Evolutionary conservation across 1,140 invertebrate genomes (phyloP).

Genomic region (Drosophila leontia): DNA sequence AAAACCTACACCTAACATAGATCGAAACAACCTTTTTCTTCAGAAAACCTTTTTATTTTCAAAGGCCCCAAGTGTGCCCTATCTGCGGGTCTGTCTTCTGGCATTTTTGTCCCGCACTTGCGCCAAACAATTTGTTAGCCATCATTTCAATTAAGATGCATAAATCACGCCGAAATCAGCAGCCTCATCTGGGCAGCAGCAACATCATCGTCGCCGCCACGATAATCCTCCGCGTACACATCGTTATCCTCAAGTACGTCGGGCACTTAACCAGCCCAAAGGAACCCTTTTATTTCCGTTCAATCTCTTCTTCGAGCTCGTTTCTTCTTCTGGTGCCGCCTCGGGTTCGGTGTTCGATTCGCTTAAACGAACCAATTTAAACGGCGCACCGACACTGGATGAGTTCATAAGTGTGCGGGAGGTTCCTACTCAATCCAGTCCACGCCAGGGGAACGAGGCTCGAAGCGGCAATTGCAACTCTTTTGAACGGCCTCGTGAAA

Average conservation of each 20-base stretch:
- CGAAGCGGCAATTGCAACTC: slow-evolving; percentile 47
- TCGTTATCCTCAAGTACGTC: slow-evolving; percentile 79
- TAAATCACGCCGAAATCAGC: slow-evolving; percentile 79
- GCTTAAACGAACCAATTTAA: slow-evolving; percentile 80
- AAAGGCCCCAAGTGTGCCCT: slow-evolving; percentile 31
- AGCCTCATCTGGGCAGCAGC: slow-evolving; percentile 54
- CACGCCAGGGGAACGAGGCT: slow-evolving; percentile 32
- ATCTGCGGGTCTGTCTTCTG: neutral
- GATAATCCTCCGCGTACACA: slow-evolving; percentile 57
- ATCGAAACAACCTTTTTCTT: slow-evolving; percentile 26
- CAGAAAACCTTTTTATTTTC: slow-evolving; percentile 42
- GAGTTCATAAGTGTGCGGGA: slow-evolving; percentile 31
- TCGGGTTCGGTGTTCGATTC: slow-evolving; percentile 42
- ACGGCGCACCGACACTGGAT: slow-evolving; percentile 51
- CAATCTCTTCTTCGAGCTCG: slow-evolving; percentile 42
- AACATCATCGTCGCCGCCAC: slow-evolving; percentile 37
- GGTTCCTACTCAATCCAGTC: slow-evolving; percentile 54
- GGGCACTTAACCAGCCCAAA: slow-evolving; percentile 67
- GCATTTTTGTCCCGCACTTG: slow-evolving; percentile 35
- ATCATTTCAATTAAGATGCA: slow-evolving; percentile 83
- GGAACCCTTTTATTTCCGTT: slow-evolving; percentile 53
- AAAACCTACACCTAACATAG: slow-evolving; percentile 11
- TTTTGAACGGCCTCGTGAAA: slow-evolving; percentile 68
- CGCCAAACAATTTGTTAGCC: slow-evolving; percentile 78
- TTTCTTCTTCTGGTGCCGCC: slow-evolving; percentile 69